Evolutionary conservation across 1,140 invertebrate genomes (phyloP).

Genomic region (Oreohelix idahoensis): DNA sequence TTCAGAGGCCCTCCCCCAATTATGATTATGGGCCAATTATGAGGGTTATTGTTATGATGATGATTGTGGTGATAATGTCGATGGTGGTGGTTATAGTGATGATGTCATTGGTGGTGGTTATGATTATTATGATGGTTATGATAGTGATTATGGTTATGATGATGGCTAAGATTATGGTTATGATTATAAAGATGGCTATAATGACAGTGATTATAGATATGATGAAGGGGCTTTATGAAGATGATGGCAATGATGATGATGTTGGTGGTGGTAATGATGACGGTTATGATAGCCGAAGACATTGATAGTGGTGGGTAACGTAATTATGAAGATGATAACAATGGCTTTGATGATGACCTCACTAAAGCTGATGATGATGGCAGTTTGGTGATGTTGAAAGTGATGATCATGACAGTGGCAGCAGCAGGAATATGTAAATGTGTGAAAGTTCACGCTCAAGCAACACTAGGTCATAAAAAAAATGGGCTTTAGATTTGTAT

Average conservation of each 20-base stretch:
- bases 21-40: too few relatives aligned
- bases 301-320: too few relatives aligned
- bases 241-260: not conserved
- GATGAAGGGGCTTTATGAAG: not conserved
- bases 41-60: not conserved
- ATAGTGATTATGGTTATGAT: not conserved
- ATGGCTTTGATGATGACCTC: too few relatives aligned
- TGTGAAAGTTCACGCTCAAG: too few relatives aligned
- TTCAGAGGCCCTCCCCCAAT: too few relatives aligned
- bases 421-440: too few relatives aligned
- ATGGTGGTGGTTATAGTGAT: not conserved
- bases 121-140: not conserved
- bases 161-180: not conserved
- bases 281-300: too few relatives aligned
- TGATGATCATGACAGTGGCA: too few relatives aligned
- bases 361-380: too few relatives aligned
- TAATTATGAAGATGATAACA: not conserved
- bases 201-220: not conserved
- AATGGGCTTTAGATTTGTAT: too few relatives aligned
- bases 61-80: not conserved
- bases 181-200: not conserved
- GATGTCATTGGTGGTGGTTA: not conserved
- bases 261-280: not conserved
- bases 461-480: too few relatives aligned
- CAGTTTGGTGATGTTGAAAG: too few relatives aligned